phyloP scores from a whole-genome alignment of 2,888 invertebrate species.

The Gastracanthus pulcherrimus region DNA sequence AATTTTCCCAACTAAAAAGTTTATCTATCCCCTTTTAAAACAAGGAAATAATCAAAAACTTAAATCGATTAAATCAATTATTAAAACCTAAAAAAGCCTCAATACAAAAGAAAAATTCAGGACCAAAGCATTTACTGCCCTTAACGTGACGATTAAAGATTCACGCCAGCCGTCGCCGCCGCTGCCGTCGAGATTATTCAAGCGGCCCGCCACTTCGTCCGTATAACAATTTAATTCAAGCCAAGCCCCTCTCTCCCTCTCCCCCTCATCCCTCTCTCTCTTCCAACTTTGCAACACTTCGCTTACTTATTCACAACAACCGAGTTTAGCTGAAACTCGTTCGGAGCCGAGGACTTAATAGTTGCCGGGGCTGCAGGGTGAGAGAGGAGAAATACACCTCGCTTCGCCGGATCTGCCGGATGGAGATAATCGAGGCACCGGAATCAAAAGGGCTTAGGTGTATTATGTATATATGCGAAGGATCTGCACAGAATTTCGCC shows the following conservation, averaged over 20 bases:
- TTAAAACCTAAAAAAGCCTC: too few relatives aligned
- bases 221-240: constrained; percentile 77
- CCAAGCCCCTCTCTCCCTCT: constrained; percentile 57
- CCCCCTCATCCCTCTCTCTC: constrained; percentile 62
- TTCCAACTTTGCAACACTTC: constrained; percentile 75
- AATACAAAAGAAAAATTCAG: background rate
- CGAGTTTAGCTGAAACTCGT: constrained; percentile 73
- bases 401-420: constrained; percentile 65
- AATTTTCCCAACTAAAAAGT: too few relatives aligned
- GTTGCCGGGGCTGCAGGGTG: constrained; percentile 36
- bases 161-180: constrained; percentile 36
- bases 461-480: constrained; percentile 17
- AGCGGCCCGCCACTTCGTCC: constrained; percentile 50
- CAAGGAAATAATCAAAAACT: too few relatives aligned
- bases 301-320: constrained; percentile 77
- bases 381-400: constrained; percentile 64
- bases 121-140: constrained; percentile 46
- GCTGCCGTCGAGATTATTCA: background rate
- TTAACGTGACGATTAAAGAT: constrained; percentile 53
- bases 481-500: too few relatives aligned
- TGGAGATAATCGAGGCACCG: constrained; percentile 69
- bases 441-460: constrained; percentile 58
- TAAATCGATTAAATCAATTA: too few relatives aligned
- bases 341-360: constrained; percentile 67
- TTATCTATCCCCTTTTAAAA: too few relatives aligned